A percentile compares a stretch with the other conserved stretches of the same genome.
Conservation (phyloP, 1,140 invertebrate genomes). For the Caenorhabditis remanei region DNA sequence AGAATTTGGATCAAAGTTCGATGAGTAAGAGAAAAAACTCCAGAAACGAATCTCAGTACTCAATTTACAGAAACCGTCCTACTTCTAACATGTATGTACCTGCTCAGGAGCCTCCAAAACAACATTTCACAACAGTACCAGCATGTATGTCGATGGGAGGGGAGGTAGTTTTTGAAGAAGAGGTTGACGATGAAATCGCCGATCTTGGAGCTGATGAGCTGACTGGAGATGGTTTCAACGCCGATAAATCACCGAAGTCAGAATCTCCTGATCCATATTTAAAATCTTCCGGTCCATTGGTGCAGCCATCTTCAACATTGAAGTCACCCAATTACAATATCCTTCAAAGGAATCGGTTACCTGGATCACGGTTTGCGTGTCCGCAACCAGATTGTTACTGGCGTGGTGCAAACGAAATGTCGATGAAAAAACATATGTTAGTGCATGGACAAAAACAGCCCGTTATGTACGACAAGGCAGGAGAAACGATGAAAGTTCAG, state of each 20-base stretch:
- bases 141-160: conserved; percentile 61
- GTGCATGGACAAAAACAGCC: conserved; percentile 20
- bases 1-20: conserved; percentile 11
- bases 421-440: conserved; percentile 30
- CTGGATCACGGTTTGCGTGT: conserved; percentile 4
- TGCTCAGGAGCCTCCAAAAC: conserved; percentile 34
- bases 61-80: conserved; percentile 14
- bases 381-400: conserved; percentile 54
- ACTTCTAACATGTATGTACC: conserved; percentile 4
- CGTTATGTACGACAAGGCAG: conserved; percentile 11
- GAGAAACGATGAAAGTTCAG: conserved; percentile 11
- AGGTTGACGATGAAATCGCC: conserved; percentile 49
- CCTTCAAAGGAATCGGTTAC: conserved; percentile 26
- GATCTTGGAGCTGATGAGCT: conserved; percentile 14
- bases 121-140: conserved; percentile 55
- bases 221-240: conserved; percentile 35
- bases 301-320: not conserved
- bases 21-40: not conserved
- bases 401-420: conserved; percentile 46
- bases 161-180: conserved; percentile 53
- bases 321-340: not conserved
- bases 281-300: conserved; percentile 20
- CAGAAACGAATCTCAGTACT: too few species aligned
- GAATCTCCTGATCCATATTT: conserved; percentile 24
- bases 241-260: conserved; percentile 5